phyloP scores from a whole-genome alignment of 2,113 vertebrate genomes.

The Entelurus aequoreus region DNA sequence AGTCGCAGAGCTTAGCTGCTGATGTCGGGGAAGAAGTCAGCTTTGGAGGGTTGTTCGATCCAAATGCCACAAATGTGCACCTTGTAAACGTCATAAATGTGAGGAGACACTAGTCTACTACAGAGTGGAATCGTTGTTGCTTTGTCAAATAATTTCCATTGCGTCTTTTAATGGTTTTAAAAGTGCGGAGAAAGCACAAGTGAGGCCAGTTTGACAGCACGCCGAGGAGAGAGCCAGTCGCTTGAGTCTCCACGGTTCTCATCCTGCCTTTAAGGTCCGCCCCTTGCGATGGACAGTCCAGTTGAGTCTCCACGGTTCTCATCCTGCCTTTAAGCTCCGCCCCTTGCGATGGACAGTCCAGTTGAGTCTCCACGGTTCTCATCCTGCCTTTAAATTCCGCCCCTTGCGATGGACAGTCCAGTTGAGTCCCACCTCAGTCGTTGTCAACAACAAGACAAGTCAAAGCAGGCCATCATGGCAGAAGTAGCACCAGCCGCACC shows the following conservation, averaged over 20 bases:
- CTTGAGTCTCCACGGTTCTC: constrained; percentile 37
- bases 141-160: not conserved
- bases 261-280: too few relatives aligned
- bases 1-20: not conserved
- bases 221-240: not conserved
- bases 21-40: constrained; percentile 1
- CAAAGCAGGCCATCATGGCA: constrained; percentile 12
- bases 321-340: too few relatives aligned
- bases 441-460: too few relatives aligned
- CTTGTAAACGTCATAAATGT: not conserved
- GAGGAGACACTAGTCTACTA: constrained; percentile 3
- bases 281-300: too few relatives aligned
- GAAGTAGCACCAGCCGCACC: constrained; percentile 26
- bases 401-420: not conserved
- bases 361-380: too few relatives aligned
- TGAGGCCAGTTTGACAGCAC: too few relatives aligned
- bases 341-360: too few relatives aligned
- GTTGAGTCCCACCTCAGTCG: too few relatives aligned
- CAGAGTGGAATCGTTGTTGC: not conserved
- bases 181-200: constrained; percentile 36
- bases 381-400: constrained; percentile 19
- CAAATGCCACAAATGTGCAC: not conserved
- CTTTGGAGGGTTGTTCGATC: constrained; percentile 3
- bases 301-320: too few relatives aligned
- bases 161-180: not conserved